Conservation (phyloP, 2,888 invertebrate species). For the Hemistola chrysoprasaria region DNA sequence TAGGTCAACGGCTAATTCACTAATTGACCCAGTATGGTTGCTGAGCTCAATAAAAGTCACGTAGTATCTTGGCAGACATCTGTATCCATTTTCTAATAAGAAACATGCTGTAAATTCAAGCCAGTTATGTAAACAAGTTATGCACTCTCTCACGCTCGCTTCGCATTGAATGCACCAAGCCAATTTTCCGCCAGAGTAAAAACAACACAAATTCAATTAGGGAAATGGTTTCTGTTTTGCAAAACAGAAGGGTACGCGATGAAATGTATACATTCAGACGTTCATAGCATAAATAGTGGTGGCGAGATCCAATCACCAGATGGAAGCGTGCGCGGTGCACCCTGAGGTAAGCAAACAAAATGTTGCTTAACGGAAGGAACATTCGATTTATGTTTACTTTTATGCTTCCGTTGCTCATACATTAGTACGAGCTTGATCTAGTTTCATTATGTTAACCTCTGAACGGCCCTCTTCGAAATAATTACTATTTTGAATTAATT, state of each 20-base stretch:
- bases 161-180: slow-evolving; percentile 62
- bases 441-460: no score
- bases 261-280: slow-evolving; percentile 55
- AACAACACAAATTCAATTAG: slow-evolving; percentile 79
- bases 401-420: slow-evolving; percentile 34
- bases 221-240: slow-evolving; percentile 65
- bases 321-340: slow-evolving; percentile 38
- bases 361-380: slow-evolving; percentile 24
- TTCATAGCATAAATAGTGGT: slow-evolving; percentile 52
- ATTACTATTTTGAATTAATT: no score
- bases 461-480: no score
- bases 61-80: slow-evolving; percentile 45
- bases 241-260: slow-evolving; percentile 48
- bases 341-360: slow-evolving; percentile 36
- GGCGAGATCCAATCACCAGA: slow-evolving; percentile 60
- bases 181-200: slow-evolving; percentile 72
- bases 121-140: slow-evolving; percentile 51
- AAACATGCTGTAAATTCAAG: slow-evolving; percentile 43
- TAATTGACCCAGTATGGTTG: no score
- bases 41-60: slow-evolving; percentile 22
- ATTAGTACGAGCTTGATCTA: slow-evolving; percentile 24
- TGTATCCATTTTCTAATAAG: slow-evolving; percentile 47
- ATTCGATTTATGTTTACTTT: slow-evolving; percentile 33
- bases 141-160: slow-evolving; percentile 69
- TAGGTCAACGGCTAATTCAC: no score